A percentile compares a stretch with the other conserved stretches of the same genome.
Conservation (phyloP, 2,888 invertebrate genomes). For the Stegophylla sp. region DNA sequence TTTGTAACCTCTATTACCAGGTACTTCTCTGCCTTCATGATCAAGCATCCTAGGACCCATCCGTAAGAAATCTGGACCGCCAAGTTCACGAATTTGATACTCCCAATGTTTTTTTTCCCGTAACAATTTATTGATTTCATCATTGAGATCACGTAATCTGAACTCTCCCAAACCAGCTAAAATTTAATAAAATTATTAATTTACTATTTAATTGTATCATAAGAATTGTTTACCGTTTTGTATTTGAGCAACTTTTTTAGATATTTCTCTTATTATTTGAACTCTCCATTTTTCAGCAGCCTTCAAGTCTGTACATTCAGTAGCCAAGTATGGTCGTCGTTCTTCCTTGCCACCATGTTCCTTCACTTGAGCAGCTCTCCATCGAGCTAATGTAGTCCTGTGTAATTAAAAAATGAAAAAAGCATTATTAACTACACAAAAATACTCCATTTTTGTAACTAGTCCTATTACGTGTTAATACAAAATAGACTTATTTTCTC, state of each 20-base stretch:
- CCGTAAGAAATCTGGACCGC: slow-evolving; percentile 91
- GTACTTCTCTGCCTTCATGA: slow-evolving; percentile 93
- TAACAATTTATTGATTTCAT: slow-evolving; percentile 97
- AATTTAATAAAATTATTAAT: slow-evolving; percentile 61
- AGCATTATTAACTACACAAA: slow-evolving; percentile 31
- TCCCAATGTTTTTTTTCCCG: slow-evolving; percentile 98
- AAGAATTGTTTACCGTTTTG: slow-evolving; percentile 78
- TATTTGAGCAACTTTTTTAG: slow-evolving; percentile 98
- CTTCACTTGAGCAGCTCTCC: slow-evolving; percentile 95
- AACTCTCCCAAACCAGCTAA: slow-evolving; percentile 97
- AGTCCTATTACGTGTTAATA: not conserved
- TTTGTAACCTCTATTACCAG: slow-evolving; percentile 97
- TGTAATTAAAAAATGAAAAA: slow-evolving; percentile 61
- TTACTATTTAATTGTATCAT: not conserved
- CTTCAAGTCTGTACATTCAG: slow-evolving; percentile 89
- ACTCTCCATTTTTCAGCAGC: slow-evolving; percentile 96
- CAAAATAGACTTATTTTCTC: slow-evolving; percentile 2
- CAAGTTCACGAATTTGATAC: slow-evolving; percentile 90
- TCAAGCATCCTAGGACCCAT: slow-evolving; percentile 93
- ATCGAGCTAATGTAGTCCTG: slow-evolving; percentile 97
- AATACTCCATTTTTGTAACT: slow-evolving; percentile 30
- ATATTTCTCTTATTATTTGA: slow-evolving; percentile 96
- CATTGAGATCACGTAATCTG: slow-evolving; percentile 95
- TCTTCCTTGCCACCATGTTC: slow-evolving; percentile 80
- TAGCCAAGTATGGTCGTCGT: slow-evolving; percentile 90